Base-by-base conservation (phyloP, 2,888 invertebrate genomes). In the Allolobophora icterica region DNA sequence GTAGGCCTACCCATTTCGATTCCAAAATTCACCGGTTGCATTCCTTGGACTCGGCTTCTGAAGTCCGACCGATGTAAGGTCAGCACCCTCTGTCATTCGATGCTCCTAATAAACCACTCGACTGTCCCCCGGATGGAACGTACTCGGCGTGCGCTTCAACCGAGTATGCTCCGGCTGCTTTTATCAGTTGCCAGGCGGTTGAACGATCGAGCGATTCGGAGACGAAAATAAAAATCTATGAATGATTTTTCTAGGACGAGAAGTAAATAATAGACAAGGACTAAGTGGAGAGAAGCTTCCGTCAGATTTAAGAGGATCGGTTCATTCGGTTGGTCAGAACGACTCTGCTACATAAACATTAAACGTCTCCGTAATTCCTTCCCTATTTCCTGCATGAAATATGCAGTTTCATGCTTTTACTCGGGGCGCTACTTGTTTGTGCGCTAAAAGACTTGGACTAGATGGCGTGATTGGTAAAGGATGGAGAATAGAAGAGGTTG, bases 201-300 rank as follows among this genome's bases (percentile, higher is more conserved):
- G 13, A n/a, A 1, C n/a, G 30, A 71, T 13, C 30, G 24, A 24
- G 24, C 52, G 71, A 71, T 1, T n/a, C 30, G 5, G 11, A 71
- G 71, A 71, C 30, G 30, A n/a, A 71, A 13, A 24, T 21, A 52
- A 19, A 71, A 71, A 30, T n/a, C 71, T 8, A n/a, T 30, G n/a
- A 71, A 71, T 71, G 71, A 52, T 52, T 71, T 71, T 30, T 71
- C 8, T 71, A 71, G 30, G 71, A 71, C n/a, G 30, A 30, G 13
- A 30, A 71, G 71, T 71, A 71, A 71, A 71, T 71, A 71, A 71
- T 71, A n/a, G 71, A n/a, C 71, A 71, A n/a, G n/a, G 71, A 71
- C 71, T 71, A 13, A n/a, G 11, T n/a, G 71, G n/a, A 71, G n/a
- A 71, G 71, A n/a, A 71, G 71, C 8, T n/a, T 71, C 71, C 71